Base-by-base conservation (phyloP, 2,888 invertebrate genomes). In the Epinotia demarniana region DNA sequence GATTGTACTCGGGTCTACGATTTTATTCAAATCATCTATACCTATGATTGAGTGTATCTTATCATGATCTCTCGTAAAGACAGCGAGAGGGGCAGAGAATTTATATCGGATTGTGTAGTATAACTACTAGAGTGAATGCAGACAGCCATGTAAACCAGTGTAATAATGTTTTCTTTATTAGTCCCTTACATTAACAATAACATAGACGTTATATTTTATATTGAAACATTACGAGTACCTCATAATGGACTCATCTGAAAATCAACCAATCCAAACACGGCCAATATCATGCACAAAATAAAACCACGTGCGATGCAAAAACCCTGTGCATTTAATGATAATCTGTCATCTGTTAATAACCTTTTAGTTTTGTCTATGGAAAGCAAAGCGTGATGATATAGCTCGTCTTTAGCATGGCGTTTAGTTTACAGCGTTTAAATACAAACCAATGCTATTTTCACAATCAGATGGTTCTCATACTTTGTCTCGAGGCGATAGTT, bases 401-500 rank as follows among this genome's bases (percentile, higher is more conserved):
- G 85, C 86, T 85, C 84, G 85, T 85, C 82, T 81, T 81, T 83
- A 83, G 85, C 80, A 81, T 85, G 83, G 84, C 82, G 83, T 87
- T 88, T 81, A 71, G 80, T 81, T 84, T 86, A 85, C 84, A 77
- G 78, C 79, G 77, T 81, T 82, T 80, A 82, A 88, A 95, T 96
- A 96, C 96, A 95, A 96, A 97, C 97, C 96, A 99, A 96, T 87
- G 99, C 98, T 93, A 99, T 97, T 96, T 99, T 99, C 94, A 98
- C 97, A 95, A 99, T 98, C 92, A 99, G 96, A 95, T 99, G 98
- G 92, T 98, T 99, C 95, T 99, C 99, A 95, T 99, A 99, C 93
- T 98, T 97, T 92, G 98, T 98, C 95, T 99, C 98, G 91, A 98
- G 96, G 85, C 99, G 97, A 95, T 99, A 99, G 95, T 99, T 99